Evolutionary conservation across 2,797 vertebrate genomes (phyloP).

Genomic region (Manis crassicaudata): DNA sequence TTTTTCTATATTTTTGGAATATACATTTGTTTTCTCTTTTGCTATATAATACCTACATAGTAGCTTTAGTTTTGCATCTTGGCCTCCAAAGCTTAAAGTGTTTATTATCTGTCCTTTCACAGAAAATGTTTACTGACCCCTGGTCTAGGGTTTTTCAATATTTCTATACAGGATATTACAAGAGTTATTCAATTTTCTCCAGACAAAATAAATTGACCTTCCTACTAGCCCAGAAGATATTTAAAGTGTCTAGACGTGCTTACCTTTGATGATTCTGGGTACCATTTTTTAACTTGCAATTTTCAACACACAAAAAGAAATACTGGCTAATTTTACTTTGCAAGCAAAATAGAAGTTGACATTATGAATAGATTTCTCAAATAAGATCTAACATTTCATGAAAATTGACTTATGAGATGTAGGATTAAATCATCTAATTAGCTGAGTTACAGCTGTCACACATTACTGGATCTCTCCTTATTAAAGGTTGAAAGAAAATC

Average conservation of each 20-base stretch:
- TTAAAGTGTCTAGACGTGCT: slow-evolving; percentile 4
- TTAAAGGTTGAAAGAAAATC: slow-evolving; percentile 73
- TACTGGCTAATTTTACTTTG: neutral
- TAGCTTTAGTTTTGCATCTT: neutral
- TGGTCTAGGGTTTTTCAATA: neutral
- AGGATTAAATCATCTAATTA: slow-evolving; percentile 79
- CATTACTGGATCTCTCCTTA: slow-evolving; percentile 18
- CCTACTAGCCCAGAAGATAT: slow-evolving; percentile 48
- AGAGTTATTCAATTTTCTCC: neutral
- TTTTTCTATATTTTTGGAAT: neutral
- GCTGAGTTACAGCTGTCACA: slow-evolving; percentile 63
- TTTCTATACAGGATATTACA: neutral
- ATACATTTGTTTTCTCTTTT: neutral
- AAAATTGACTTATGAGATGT: slow-evolving; percentile 76
- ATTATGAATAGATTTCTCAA: slow-evolving; percentile 73
- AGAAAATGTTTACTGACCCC: neutral
- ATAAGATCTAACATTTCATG: slow-evolving; percentile 76
- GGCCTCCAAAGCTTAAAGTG: neutral
- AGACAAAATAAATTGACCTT: slow-evolving; percentile 48
- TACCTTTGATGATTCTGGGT: slow-evolving; percentile 41
- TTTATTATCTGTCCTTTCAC: neutral
- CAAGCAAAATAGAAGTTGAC: slow-evolving; percentile 66
- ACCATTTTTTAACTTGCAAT: slow-evolving; percentile 42
- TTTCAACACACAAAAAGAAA: slow-evolving; percentile 47
- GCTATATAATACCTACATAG: neutral